These are phyloP conservation scores for Andrena bucephala DNA, from an alignment of 2,888 invertebrate genomes.

Conservation along the genomic window DNA sequence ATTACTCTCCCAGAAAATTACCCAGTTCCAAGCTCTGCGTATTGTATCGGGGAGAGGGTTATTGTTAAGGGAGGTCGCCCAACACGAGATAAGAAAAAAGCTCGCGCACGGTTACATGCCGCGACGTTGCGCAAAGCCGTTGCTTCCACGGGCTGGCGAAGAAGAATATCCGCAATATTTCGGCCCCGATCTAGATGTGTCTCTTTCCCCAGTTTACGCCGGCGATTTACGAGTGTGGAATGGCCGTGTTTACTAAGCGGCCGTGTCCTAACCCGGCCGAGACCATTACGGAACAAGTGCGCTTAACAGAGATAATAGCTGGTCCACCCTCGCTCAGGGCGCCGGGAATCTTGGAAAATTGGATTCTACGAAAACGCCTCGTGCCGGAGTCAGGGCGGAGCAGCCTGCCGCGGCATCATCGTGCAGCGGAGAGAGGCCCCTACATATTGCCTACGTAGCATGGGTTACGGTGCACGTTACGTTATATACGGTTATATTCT, in stretches of 20 bases:
- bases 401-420: constrained; percentile 58
- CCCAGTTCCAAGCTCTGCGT: too few relatives aligned
- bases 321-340: constrained; percentile 53
- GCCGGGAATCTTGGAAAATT: constrained; percentile 74
- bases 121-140: constrained; percentile 12
- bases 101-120: not conserved
- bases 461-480: constrained; percentile 23
- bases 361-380: constrained; percentile 68
- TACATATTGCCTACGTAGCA: constrained; percentile 61
- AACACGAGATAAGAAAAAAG: constrained; percentile 20
- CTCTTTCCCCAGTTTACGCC: constrained; percentile 46
- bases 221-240: constrained; percentile 65
- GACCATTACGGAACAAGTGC: constrained; percentile 66
- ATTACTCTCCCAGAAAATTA: too few relatives aligned
- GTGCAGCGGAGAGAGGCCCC: constrained; percentile 44
- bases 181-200: constrained; percentile 34
- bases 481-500: constrained; percentile 20
- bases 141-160: not conserved
- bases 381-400: constrained; percentile 1
- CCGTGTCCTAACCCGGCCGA: constrained; percentile 58
- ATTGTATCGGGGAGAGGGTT: too few relatives aligned
- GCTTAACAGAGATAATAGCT: constrained; percentile 71
- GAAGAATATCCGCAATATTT: constrained; percentile 61
- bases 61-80: not conserved
- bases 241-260: constrained; percentile 69